Evolutionary conservation across 2,113 vertebrate species (phyloP).

Genomic region (Engraulis encrasicolus): DNA sequence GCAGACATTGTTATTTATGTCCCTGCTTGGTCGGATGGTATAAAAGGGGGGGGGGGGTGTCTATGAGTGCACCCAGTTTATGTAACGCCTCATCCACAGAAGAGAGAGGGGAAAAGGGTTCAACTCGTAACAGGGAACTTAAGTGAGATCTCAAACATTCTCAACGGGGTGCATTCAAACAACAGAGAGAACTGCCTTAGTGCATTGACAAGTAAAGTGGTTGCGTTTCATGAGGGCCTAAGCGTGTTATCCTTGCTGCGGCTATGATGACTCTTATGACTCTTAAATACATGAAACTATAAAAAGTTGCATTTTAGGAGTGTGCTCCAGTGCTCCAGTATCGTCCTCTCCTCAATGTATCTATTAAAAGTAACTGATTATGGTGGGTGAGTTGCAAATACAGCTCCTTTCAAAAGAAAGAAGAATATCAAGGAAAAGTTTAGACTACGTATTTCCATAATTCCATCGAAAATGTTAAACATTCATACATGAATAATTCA

Average conservation of each 20-base stretch:
- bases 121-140: not conserved
- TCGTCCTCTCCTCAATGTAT: not conserved
- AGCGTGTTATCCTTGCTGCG: too few relatives aligned
- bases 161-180: too few relatives aligned
- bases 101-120: not conserved
- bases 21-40: slow-evolving; percentile 12
- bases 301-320: not conserved
- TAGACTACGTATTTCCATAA: too few relatives aligned
- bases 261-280: too few relatives aligned
- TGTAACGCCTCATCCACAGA: not conserved
- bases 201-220: not conserved
- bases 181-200: not conserved
- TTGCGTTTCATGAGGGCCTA: too few relatives aligned
- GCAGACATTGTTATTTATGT: slow-evolving; percentile 22
- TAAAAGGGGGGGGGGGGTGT: not conserved
- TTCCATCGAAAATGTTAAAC: too few relatives aligned
- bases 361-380: not conserved
- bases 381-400: not conserved
- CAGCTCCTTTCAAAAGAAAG: too few relatives aligned
- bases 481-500: too few relatives aligned
- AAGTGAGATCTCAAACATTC: not conserved
- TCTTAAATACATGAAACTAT: too few relatives aligned
- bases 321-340: too few relatives aligned
- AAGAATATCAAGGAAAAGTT: too few relatives aligned
- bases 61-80: slow-evolving; percentile 15